phyloP scores from a whole-genome alignment of 2,888 invertebrate species.

The Zygogramma bicolorata region DNA sequence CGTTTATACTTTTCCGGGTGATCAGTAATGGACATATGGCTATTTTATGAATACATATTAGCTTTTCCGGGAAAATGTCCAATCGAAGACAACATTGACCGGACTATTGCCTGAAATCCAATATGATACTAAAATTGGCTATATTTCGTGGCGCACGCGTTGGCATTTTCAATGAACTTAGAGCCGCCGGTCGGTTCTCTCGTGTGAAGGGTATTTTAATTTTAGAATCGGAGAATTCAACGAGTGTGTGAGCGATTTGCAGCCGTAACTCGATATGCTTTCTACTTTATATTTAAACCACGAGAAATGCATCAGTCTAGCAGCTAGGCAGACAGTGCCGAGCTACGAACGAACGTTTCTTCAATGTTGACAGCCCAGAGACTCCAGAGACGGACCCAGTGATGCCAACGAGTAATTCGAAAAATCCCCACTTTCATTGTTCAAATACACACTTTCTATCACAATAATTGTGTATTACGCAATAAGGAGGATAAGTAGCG shows the following conservation, averaged over 20 bases:
- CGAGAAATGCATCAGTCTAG: slow-evolving; percentile 2
- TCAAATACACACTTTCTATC: too few species aligned
- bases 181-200: slow-evolving; percentile 36
- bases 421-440: too few species aligned
- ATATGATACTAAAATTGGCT: slow-evolving; percentile 45
- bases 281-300: slow-evolving; percentile 21
- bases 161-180: slow-evolving; percentile 51
- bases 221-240: slow-evolving; percentile 38
- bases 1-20: too few species aligned
- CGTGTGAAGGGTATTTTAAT: slow-evolving; percentile 43
- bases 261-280: slow-evolving; percentile 28
- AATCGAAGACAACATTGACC: neutral
- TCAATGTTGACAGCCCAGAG: too few species aligned
- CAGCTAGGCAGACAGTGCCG: neutral
- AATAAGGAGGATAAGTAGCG: too few species aligned
- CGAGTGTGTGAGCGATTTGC: slow-evolving; percentile 18
- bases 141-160: slow-evolving; percentile 49
- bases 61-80: too few species aligned
- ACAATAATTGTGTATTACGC: too few species aligned
- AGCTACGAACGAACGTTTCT: neutral
- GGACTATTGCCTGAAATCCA: slow-evolving; percentile 35
- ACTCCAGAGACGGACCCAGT: too few species aligned
- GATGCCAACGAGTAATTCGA: too few species aligned
- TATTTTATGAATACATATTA: neutral
- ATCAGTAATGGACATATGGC: too few species aligned